Conservation (phyloP, 2,888 invertebrate genomes). For the Patella caerulea region DNA sequence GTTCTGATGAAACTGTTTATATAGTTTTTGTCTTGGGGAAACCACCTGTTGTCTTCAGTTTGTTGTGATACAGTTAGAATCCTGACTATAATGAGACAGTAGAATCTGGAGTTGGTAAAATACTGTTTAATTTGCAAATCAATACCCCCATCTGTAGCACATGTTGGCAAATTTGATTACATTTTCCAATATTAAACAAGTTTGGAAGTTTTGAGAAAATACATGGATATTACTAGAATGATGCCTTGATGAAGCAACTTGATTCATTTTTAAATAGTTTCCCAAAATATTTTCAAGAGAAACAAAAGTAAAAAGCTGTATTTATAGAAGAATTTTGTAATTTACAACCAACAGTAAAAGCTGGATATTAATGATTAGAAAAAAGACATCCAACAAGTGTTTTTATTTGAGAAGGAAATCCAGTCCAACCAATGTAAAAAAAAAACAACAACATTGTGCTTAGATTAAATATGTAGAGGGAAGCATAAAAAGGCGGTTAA, state of each 20-base stretch:
- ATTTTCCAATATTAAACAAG: not conserved
- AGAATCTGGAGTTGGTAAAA: not conserved
- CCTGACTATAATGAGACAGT: constrained; percentile 5
- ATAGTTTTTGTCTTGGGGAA: not conserved
- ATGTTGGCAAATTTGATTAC: constrained; percentile 7
- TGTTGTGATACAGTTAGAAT: not conserved
- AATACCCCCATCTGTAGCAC: not conserved
- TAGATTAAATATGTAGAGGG: not conserved
- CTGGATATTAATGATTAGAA: not conserved
- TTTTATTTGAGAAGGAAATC: not conserved
- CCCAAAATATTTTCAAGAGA: no score
- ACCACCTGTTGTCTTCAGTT: constrained; percentile 10
- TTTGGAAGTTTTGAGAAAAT: no score
- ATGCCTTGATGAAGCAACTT: no score
- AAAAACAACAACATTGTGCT: no score
- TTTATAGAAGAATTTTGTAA: no score
- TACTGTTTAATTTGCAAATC: constrained; percentile 1
- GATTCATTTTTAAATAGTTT: no score
- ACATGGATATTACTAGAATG: no score
- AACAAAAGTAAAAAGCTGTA: no score
- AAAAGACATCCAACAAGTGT: not conserved
- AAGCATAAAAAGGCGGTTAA: not conserved
- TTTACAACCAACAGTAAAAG: not conserved
- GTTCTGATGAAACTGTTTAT: no score
- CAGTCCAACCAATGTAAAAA: no score